These are phyloP conservation scores for Sebastes diploproa DNA, from an alignment of 2,797 vertebrate genomes.

Conservation along the genomic window DNA sequence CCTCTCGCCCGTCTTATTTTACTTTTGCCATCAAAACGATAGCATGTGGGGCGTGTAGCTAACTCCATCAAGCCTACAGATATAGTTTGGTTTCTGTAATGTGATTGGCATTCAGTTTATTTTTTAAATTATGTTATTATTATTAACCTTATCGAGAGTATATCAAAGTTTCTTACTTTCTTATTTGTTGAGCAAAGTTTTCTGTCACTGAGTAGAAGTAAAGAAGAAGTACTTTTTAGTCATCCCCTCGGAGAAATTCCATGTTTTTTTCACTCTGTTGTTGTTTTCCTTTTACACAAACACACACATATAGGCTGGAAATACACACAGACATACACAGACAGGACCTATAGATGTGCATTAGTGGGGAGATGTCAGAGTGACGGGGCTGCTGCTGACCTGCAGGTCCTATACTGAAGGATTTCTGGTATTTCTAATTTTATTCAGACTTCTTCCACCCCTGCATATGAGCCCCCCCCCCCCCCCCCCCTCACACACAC, in stretches of 20 bases:
- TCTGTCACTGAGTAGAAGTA: neutral
- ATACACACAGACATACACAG: neutral
- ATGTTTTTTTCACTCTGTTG: neutral
- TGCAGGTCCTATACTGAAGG: neutral
- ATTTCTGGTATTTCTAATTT: neutral
- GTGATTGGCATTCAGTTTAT: neutral
- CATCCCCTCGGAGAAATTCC: neutral
- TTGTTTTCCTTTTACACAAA: neutral
- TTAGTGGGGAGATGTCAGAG: neutral
- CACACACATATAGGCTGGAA: neutral
- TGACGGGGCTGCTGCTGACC: neutral
- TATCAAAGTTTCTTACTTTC: neutral
- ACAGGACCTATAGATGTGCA: neutral
- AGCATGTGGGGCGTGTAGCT: neutral
- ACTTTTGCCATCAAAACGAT: neutral
- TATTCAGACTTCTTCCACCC: neutral
- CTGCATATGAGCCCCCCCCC: neutral
- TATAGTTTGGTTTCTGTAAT: neutral
- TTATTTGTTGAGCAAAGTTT: neutral
- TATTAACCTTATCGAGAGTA: neutral
- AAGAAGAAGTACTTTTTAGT: neutral
- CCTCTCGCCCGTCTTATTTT: neutral
- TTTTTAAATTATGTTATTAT: no score
- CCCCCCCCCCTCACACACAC: no score
- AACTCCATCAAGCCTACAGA: neutral